phyloP scores from a whole-genome alignment of 2,888 invertebrate species.

The Cenopis cana region DNA sequence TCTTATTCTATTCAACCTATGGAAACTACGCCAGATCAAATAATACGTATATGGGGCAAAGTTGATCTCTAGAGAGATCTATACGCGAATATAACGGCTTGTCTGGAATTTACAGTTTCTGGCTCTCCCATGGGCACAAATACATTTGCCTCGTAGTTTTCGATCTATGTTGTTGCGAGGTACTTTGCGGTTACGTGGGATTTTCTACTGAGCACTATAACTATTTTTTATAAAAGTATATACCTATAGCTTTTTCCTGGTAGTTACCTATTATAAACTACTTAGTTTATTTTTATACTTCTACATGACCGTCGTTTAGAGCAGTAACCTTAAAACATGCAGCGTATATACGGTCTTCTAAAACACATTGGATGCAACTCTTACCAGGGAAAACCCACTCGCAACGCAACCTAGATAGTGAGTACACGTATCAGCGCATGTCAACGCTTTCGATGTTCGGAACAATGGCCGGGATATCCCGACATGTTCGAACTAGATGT shows the following conservation, averaged over 20 bases:
- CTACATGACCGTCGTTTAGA: neutral
- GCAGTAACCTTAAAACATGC: neutral
- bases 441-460: conserved; percentile 54
- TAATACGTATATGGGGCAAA: conserved; percentile 1
- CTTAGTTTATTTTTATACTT: neutral
- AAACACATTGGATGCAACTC: conserved; percentile 11
- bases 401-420: conserved; percentile 38
- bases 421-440: conserved; percentile 40
- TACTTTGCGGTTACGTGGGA: conserved; percentile 39
- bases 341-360: neutral
- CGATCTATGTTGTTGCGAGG: conserved; percentile 7
- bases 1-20: too few relatives aligned
- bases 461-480: conserved; percentile 62
- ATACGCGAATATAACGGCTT: conserved; percentile 14
- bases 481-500: conserved; percentile 36
- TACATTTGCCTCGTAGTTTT: conserved; percentile 18
- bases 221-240: neutral
- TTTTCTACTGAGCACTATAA: conserved; percentile 29
- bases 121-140: neutral
- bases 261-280: neutral
- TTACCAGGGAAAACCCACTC: conserved; percentile 47
- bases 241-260: conserved; percentile 14
- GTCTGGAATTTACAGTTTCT: conserved; percentile 25
- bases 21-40: neutral
- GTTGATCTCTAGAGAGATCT: conserved; percentile 15